Evolutionary conservation across 23 tunicate genomes (phyloP), one percentile per base, ranked within the genome.

Genomic region (Ascidia mentula): DNA sequence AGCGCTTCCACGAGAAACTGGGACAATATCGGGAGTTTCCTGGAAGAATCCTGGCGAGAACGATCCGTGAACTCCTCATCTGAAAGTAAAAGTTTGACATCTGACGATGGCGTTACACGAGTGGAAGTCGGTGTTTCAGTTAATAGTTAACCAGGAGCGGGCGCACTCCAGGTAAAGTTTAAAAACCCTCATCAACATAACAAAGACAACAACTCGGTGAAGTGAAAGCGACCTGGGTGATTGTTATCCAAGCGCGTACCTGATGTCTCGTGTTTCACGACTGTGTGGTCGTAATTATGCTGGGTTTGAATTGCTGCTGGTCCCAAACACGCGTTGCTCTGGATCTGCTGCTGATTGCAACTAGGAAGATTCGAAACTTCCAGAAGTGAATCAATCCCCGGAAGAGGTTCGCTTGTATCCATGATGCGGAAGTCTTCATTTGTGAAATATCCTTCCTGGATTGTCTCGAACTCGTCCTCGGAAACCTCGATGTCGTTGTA

Each of bases 1-100:
- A 92, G 60, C 1, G 92, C 97, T 18, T 79, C 69, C 38, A 72
- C 71, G 0, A 92, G 85, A 46, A 92, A 87, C 38, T 45, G 60
- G 73, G 80, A 87, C 73, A 92, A 73, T 33, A 79, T 83, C 1
- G 92, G 92, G 28, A 82, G 88, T 40, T 74, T 86, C 5, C 80
- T 45, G 18, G 65, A 20, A 3, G 22, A 26, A 3, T 28, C 2
- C 12, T 28, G 7, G 7, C 12, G 28, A 9, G 28, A 28, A 9
- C 24, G 65, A 28, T 53, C 24, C 28, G 65, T 28, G 13, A 53
- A 53, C 28, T 26, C 65, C 24, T 53, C 65, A 53, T 53, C 65
- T 53, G 65, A 26, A 53, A 53, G 7, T 5, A 53, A 53, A 6
- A 53, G 12, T 42, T 42, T n/a, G n/a, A n/a, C n/a, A n/a, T n/a